Evolutionary conservation across 2,888 invertebrate genomes (phyloP), one percentile per base, ranked within the genome.

Genomic region (Ichneumon xanthorius): DNA sequence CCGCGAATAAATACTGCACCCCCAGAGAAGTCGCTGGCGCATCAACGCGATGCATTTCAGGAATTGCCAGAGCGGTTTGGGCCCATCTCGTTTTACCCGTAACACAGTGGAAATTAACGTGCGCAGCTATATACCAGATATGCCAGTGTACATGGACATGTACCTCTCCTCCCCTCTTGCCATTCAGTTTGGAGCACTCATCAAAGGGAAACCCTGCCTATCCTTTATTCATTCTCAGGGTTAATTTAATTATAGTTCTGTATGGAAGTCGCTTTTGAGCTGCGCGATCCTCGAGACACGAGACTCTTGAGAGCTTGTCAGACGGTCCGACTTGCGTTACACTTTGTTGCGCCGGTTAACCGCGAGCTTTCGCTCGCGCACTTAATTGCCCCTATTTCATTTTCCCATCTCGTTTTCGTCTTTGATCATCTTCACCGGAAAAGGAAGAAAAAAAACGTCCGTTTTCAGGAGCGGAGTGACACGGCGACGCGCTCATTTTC

Each of bases 191-290:
- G 37, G 48, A 16, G 16, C 50, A 50, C 53, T 80, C 79, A 16
- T 76, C 71, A 80, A 84, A 84, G 65, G 22, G 68, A 71, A 77
- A 61, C 48, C 26, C 67, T 37, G n/a, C 37, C 68, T 16, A 22
- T 37, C 75, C 67, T 79, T 30, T 50, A 48, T 61, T 67, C 67
- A 40, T 45, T 19, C 16, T n/a, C 37, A 37, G 45, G 45, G 40
- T 67, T 76, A 67, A 84, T 84, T 81, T 84, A 84, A 81, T 84
- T 80, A 77, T 72, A n/a, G 81, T 71, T 77, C 37, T 67, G 11
- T n/a, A 22, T 7, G 16, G 26, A n/a, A 33, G 33, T 19, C 76
- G 53, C 22, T 9, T 50, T 77, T 19, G 19, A 76, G 14, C 16
- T 7, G 58, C 45, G 16, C 45, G n/a, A 58, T 58, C 26, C 58